Evolutionary conservation across 64 coral and sea anemone species (phyloP).

Genomic region (Cladopsammia gracilis): DNA sequence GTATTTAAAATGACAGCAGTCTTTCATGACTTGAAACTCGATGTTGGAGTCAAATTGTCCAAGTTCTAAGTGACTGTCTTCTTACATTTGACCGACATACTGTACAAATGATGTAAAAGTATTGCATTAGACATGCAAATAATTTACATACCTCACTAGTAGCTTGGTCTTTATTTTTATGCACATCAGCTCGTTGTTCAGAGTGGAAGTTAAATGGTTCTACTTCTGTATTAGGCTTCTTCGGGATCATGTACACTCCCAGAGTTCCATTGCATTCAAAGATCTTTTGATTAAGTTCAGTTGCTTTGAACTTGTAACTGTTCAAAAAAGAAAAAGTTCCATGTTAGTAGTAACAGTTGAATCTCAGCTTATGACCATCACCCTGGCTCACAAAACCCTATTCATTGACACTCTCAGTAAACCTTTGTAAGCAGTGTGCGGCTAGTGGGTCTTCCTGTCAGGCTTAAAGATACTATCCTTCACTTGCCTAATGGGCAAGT

Average conservation of each 20-base stretch:
- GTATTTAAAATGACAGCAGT: no score
- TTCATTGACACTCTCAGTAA: no score
- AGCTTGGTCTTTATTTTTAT: slow-evolving; percentile 67
- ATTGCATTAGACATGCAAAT: not conserved
- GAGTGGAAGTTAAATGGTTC: slow-evolving; percentile 89
- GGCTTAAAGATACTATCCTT: no score
- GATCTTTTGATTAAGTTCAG: slow-evolving; percentile 91
- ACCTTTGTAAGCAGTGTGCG: no score
- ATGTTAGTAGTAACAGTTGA: not conserved
- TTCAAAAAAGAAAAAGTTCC: not conserved
- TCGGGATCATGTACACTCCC: slow-evolving; percentile 80
- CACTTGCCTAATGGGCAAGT: no score
- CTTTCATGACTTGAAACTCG: no score
- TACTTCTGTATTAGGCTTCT: slow-evolving; percentile 74
- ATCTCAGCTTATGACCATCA: no score
- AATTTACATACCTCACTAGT: not conserved
- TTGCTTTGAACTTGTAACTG: slow-evolving; percentile 99
- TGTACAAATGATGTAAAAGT: not conserved
- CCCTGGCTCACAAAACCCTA: no score
- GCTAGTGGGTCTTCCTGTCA: no score
- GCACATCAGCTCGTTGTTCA: slow-evolving; percentile 75
- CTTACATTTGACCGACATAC: no score
- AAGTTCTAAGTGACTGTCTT: no score
- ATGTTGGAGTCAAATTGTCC: no score
- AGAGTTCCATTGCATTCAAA: slow-evolving; percentile 89